phyloP scores from a whole-genome alignment of 64 coral and sea anemone genomes.

The Montipora sp. region DNA sequence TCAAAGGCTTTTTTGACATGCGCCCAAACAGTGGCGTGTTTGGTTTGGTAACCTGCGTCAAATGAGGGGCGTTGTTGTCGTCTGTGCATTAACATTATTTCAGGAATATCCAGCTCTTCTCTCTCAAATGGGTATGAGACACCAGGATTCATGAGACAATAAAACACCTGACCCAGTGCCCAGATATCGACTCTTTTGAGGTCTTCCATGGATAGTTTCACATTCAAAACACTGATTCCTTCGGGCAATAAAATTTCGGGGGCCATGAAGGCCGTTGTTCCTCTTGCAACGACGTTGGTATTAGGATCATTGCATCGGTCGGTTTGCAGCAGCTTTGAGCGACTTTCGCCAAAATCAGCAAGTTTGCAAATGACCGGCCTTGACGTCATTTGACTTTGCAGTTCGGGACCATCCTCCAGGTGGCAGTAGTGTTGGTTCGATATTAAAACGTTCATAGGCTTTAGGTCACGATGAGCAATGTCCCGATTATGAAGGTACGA shows the following conservation, averaged over 20 bases:
- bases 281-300: conserved; percentile 44
- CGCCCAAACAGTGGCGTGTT: conserved; percentile 43
- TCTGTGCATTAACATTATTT: not conserved
- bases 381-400: not conserved
- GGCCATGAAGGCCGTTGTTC: conserved; percentile 65
- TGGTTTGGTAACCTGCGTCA: conserved; percentile 25
- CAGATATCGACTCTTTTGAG: conserved; percentile 76
- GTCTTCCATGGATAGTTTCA: conserved; percentile 46
- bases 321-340: conserved; percentile 50
- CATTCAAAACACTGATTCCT: not conserved
- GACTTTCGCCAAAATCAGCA: conserved; percentile 76
- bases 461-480: conserved; percentile 72
- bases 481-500: conserved; percentile 42
- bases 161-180: conserved; percentile 74
- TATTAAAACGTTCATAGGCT: conserved; percentile 75
- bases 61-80: conserved; percentile 16
- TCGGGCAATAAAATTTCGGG: conserved; percentile 50
- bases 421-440: conserved; percentile 72
- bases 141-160: conserved; percentile 70
- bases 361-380: conserved; percentile 64
- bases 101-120: not conserved
- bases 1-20: conserved; percentile 35
- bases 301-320: conserved; percentile 5
- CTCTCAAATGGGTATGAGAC: conserved; percentile 59
- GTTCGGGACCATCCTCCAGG: conserved; percentile 1